These are phyloP conservation scores for Pseudotriccus pelzelni DNA, from an alignment of 2,797 vertebrate species.

Conservation along the genomic window DNA sequence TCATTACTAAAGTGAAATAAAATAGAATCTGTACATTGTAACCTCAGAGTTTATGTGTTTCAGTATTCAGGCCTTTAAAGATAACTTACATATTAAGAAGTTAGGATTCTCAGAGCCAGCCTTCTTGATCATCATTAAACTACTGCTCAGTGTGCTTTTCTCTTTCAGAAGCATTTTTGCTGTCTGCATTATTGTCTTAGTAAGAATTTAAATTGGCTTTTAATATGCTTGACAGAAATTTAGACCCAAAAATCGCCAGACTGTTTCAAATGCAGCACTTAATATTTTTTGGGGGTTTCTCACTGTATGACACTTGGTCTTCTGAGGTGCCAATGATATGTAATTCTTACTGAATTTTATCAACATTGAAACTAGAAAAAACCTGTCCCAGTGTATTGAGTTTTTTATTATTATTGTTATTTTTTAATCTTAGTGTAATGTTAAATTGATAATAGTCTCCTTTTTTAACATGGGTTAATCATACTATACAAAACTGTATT, in stretches of 20 bases:
- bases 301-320: background rate
- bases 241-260: background rate
- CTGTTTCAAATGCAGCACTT: background rate
- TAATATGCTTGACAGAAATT: background rate
- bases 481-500: background rate
- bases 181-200: background rate
- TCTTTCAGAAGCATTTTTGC: background rate
- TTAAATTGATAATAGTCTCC: background rate
- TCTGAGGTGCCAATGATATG: background rate
- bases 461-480: background rate
- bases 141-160: background rate
- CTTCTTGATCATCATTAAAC: background rate
- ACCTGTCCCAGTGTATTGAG: background rate
- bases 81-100: background rate
- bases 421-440: background rate
- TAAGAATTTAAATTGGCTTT: background rate
- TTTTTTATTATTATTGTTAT: background rate
- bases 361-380: background rate
- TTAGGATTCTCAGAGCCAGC: background rate
- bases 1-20: background rate
- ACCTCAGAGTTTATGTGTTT: background rate
- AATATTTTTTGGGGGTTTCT: background rate
- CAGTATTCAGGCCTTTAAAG: background rate
- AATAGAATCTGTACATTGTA: background rate
- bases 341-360: background rate